A percentile compares a stretch with the other conserved stretches of the same genome.
Conservation (phyloP, 2,797 vertebrate species). For the Alfaro cultratus region DNA sequence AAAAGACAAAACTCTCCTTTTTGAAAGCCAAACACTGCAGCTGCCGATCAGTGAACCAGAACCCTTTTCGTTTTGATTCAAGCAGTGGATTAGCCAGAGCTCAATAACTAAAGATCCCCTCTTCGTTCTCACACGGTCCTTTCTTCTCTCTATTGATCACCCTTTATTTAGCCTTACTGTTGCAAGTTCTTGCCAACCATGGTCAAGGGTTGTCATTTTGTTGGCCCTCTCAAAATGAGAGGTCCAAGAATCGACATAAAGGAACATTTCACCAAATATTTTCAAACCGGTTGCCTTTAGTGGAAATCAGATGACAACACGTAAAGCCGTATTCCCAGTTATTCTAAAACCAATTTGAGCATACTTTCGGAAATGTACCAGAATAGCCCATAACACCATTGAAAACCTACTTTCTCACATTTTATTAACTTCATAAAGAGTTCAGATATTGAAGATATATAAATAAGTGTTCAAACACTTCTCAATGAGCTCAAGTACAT, state of each 20-base stretch:
- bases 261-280: not conserved
- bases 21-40: slow-evolving; percentile 15
- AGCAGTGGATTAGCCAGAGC: slow-evolving; percentile 63
- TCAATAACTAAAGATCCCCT: slow-evolving; percentile 65
- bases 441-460: not conserved
- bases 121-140: slow-evolving; percentile 61
- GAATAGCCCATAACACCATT: not conserved
- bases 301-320: not conserved
- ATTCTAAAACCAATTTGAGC: not conserved
- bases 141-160: slow-evolving; percentile 68
- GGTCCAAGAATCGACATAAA: slow-evolving; percentile 5
- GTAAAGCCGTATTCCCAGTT: not conserved
- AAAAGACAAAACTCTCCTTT: slow-evolving; percentile 28
- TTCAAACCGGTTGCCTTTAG: not conserved
- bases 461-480: not conserved
- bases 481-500: not conserved
- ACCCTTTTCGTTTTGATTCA: slow-evolving; percentile 49
- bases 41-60: slow-evolving; percentile 16
- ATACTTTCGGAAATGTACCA: not conserved
- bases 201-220: slow-evolving; percentile 33
- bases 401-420: not conserved
- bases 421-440: not conserved
- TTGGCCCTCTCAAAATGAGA: not conserved
- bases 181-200: slow-evolving; percentile 40
- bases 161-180: slow-evolving; percentile 58